Conservation (phyloP, 2,888 invertebrate genomes). For the Acanthococcus lagerstroemiae region DNA sequence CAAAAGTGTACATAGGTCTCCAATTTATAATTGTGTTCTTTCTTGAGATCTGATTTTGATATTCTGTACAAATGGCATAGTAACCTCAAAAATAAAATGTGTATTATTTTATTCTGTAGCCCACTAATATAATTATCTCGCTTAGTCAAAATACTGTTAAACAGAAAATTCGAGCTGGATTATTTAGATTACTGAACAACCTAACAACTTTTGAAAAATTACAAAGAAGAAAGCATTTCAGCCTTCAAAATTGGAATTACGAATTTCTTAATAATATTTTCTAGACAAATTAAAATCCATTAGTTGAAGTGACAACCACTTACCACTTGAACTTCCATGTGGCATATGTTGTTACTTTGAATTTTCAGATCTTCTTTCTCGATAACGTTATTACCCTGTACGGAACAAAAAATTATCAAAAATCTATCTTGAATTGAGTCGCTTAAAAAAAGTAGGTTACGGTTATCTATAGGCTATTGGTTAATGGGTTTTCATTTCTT, state of each 20-base stretch:
- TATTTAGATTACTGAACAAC: too few relatives aligned
- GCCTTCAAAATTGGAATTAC: not conserved
- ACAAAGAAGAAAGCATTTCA: too few relatives aligned
- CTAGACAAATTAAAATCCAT: not conserved
- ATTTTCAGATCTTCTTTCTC: slow-evolving; percentile 19
- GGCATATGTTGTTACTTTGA: slow-evolving; percentile 12
- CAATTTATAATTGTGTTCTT: too few relatives aligned
- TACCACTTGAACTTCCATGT: slow-evolving; percentile 21
- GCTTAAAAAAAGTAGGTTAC: not conserved
- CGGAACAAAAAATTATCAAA: not conserved
- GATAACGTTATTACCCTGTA: not conserved
- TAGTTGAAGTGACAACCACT: not conserved
- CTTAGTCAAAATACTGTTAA: too few relatives aligned
- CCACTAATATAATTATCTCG: too few relatives aligned
- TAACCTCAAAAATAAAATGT: too few relatives aligned
- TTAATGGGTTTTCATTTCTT: not conserved
- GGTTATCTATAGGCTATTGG: not conserved
- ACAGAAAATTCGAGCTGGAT: not conserved
- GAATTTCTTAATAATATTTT: not conserved
- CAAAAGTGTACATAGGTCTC: too few relatives aligned
- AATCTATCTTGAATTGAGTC: not conserved
- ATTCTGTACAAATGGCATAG: too few relatives aligned
- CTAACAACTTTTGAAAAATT: too few relatives aligned
- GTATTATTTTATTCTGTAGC: too few relatives aligned
- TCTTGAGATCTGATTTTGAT: too few relatives aligned